phyloP scores from a whole-genome alignment of 2,888 invertebrate genomes.

The Cantharis nigra region DNA sequence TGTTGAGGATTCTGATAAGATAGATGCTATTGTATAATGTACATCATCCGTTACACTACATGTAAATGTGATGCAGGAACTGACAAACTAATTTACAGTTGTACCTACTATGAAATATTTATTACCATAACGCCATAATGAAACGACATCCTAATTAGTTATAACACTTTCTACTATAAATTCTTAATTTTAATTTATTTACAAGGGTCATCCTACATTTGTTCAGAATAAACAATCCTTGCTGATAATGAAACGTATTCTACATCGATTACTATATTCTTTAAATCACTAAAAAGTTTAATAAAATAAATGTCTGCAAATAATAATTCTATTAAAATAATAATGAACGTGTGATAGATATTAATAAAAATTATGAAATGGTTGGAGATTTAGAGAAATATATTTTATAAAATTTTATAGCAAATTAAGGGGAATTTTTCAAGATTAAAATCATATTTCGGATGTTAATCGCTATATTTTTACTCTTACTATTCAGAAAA shows the following conservation, averaged over 20 bases:
- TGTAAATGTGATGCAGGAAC: slow-evolving; percentile 10
- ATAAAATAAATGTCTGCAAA: too few species aligned
- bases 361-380: too few species aligned
- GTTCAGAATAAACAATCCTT: neutral
- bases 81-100: slow-evolving; percentile 13
- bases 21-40: slow-evolving; percentile 7
- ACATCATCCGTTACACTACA: slow-evolving; percentile 1
- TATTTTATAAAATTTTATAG: too few species aligned
- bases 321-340: too few species aligned
- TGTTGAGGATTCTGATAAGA: slow-evolving; percentile 5
- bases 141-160: neutral
- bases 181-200: neutral
- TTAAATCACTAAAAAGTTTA: neutral
- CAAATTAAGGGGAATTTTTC: too few species aligned
- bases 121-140: slow-evolving; percentile 2
- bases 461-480: too few species aligned
- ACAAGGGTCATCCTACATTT: neutral
- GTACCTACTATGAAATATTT: slow-evolving; percentile 7
- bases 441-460: too few species aligned
- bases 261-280: neutral
- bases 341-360: too few species aligned
- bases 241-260: neutral
- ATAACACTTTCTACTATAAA: slow-evolving; percentile 1
- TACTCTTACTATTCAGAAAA: too few species aligned
- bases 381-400: too few species aligned